A percentile compares a stretch with the other conserved stretches of the same genome.
These are phyloP conservation scores for Coendou prehensilis DNA, from an alignment of 2,797 vertebrate species.

Conservation along the genomic window DNA sequence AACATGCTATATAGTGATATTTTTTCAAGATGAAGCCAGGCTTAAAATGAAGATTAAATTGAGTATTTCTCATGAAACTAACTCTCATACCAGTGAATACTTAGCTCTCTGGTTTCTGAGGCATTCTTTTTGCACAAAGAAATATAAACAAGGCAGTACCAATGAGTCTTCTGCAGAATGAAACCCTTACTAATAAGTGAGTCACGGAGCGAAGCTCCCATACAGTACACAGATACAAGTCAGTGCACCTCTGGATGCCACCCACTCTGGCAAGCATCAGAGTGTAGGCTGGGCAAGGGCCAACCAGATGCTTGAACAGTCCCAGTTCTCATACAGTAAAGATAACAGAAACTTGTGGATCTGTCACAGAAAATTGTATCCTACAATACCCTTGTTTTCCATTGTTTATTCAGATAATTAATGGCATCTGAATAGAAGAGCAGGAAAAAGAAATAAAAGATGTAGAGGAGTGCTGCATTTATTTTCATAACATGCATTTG, in stretches of 20 bases:
- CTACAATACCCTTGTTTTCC: neutral
- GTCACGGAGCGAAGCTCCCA: conserved; percentile 5
- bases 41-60: neutral
- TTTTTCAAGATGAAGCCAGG: neutral
- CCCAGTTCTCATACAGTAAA: neutral
- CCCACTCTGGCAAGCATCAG: neutral
- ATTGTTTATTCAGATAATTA: neutral
- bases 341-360: conserved; percentile 44
- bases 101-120: neutral
- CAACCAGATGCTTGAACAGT: neutral
- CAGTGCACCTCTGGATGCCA: neutral
- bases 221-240: neutral
- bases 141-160: neutral
- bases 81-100: neutral
- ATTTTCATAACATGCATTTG: neutral
- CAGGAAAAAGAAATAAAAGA: conserved; percentile 13
- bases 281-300: neutral
- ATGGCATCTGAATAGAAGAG: neutral
- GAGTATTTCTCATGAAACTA: neutral
- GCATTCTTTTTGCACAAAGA: neutral
- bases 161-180: conserved; percentile 9
- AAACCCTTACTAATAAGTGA: conserved; percentile 49
- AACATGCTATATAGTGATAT: neutral
- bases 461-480: neutral
- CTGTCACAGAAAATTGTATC: neutral